Evolutionary conservation across 2,113 vertebrate species (phyloP).

Genomic region (Danio rerio): DNA sequence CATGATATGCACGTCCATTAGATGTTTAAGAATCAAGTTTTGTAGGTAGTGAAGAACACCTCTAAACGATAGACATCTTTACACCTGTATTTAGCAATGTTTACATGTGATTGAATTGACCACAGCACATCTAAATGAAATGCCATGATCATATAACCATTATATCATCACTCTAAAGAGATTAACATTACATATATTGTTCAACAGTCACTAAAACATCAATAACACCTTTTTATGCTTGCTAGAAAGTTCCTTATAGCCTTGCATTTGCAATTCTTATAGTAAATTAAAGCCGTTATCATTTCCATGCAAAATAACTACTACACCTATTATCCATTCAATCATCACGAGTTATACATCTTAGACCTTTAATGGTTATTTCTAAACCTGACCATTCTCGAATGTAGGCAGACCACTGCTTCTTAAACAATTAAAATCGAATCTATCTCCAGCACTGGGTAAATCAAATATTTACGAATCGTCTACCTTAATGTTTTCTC

Average conservation of each 20-base stretch:
- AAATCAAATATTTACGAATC: slow-evolving; percentile 59
- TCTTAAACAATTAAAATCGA: slow-evolving; percentile 55
- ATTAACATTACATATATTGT: no score
- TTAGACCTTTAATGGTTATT: slow-evolving; percentile 15
- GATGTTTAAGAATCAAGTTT: no score
- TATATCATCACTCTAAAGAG: no score
- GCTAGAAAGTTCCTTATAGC: no score
- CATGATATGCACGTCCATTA: no score
- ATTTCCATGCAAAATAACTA: slow-evolving; percentile 19
- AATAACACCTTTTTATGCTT: neutral
- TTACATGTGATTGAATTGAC: no score
- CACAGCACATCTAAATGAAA: no score
- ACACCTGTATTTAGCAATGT: no score
- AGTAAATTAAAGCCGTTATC: slow-evolving; percentile 19
- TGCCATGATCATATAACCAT: no score
- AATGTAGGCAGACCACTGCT: slow-evolving; percentile 26
- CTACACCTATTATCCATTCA: slow-evolving; percentile 5
- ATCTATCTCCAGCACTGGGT: slow-evolving; percentile 51
- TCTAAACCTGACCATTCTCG: slow-evolving; percentile 20
- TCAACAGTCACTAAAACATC: neutral
- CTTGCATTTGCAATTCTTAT: no score
- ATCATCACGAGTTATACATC: neutral
- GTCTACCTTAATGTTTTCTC: slow-evolving; percentile 54
- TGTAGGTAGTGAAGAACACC: no score
- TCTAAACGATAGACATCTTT: no score